Evolutionary conservation across 2,113 vertebrate genomes (phyloP).

Genomic region (Trachemys scripta): DNA sequence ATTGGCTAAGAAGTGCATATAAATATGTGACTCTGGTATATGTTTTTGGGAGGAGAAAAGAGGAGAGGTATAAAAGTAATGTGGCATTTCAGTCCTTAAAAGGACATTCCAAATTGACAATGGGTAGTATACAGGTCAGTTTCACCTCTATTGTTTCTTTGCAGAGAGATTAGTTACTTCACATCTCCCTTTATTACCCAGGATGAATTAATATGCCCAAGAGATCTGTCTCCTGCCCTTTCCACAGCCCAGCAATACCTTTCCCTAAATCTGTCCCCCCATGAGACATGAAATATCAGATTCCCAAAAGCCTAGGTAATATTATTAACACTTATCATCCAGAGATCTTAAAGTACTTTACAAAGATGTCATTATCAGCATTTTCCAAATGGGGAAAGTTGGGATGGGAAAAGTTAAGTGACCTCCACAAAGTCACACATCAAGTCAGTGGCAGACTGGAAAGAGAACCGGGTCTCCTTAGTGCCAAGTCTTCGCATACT

Average conservation of each 20-base stretch:
- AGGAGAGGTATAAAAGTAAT: not conserved
- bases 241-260: not conserved
- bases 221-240: not conserved
- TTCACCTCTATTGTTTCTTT: not conserved
- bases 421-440: not conserved
- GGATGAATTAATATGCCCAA: constrained; percentile 55
- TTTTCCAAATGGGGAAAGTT: not conserved
- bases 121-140: not conserved
- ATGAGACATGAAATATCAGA: not conserved
- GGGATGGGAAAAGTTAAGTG: not conserved
- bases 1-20: not conserved
- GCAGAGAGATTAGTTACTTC: not conserved
- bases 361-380: not conserved
- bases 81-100: not conserved
- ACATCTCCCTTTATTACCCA: constrained; percentile 37
- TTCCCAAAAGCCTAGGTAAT: not conserved
- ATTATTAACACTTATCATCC: not conserved
- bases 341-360: not conserved
- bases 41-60: not conserved
- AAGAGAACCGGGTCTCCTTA: not conserved
- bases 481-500: not conserved
- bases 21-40: not conserved
- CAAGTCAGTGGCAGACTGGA: not conserved
- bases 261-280: not conserved
- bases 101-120: not conserved